These are phyloP conservation scores for Parnassius mnemosyne DNA, from an alignment of 2,888 invertebrate species.

Conservation along the genomic window DNA sequence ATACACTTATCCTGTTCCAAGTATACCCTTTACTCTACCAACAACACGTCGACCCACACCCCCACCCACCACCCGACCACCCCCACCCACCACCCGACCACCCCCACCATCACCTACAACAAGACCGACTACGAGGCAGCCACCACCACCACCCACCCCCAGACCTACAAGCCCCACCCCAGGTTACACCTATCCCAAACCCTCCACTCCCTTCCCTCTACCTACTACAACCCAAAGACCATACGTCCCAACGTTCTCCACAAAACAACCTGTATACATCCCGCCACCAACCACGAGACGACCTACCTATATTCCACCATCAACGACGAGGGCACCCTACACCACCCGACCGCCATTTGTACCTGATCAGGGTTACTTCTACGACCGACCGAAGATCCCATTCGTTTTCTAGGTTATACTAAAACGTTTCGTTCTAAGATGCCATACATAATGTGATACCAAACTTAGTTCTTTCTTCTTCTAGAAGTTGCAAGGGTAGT, in stretches of 20 bases:
- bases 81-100: conserved; percentile 30
- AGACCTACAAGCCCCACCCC: conserved; percentile 31
- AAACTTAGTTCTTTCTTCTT: conserved; percentile 45
- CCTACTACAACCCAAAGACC: conserved; percentile 34
- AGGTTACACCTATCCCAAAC: conserved; percentile 30
- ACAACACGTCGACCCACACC: conserved; percentile 31
- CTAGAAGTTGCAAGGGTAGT: conserved; percentile 27
- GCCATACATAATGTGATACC: conserved; percentile 71
- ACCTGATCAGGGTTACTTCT: conserved; percentile 66
- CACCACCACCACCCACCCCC: conserved; percentile 31
- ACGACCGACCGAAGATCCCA: conserved; percentile 68
- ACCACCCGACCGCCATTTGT: conserved; percentile 63
- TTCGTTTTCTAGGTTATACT: conserved; percentile 61
- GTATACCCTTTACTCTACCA: conserved; percentile 39
- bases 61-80: conserved; percentile 30
- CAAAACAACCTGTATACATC: conserved; percentile 33
- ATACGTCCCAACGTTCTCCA: background rate
- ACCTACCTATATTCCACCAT: conserved; percentile 37
- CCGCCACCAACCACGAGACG: conserved; percentile 43
- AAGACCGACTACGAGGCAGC: conserved; percentile 28
- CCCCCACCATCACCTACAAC: conserved; percentile 30
- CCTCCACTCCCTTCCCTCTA: conserved; percentile 34
- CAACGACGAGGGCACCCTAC: conserved; percentile 28
- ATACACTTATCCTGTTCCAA: conserved; percentile 48
- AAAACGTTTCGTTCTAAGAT: conserved; percentile 33